Evolutionary conservation across 2,113 vertebrate species (phyloP).

Genomic region (Anser brachyrhynchus): DNA sequence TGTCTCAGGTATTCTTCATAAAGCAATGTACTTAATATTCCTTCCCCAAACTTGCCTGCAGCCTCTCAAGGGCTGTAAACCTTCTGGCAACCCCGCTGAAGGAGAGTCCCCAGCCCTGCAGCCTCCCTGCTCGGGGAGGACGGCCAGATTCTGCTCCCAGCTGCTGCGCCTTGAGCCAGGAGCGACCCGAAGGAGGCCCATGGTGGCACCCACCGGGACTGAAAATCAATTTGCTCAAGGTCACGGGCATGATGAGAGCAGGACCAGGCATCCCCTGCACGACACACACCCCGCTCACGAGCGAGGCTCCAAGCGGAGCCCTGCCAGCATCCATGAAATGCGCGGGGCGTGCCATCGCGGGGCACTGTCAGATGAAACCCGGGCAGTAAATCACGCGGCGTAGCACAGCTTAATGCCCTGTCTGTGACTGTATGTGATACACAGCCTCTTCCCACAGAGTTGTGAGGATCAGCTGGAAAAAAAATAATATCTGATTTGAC

Average conservation of each 20-base stretch:
- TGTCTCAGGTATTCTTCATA: not conserved
- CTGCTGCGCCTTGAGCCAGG: not conserved
- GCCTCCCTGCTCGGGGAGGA: not conserved
- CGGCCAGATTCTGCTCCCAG: not conserved
- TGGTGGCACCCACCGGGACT: not conserved
- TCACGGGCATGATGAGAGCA: not conserved
- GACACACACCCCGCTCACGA: not conserved
- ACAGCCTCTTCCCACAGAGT: not conserved
- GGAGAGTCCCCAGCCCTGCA: not conserved
- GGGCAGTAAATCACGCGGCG: not conserved
- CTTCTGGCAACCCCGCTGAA: not conserved
- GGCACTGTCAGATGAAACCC: not conserved
- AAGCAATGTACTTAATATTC: not conserved
- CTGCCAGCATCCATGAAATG: not conserved
- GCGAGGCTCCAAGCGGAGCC: not conserved
- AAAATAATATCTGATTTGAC: not conserved
- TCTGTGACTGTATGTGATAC: not conserved
- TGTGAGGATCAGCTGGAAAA: not conserved
- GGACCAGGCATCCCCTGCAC: not conserved
- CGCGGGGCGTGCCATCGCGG: not conserved
- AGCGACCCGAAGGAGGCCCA: not conserved
- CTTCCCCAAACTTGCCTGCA: not conserved
- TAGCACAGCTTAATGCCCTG: not conserved
- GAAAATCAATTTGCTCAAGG: not conserved
- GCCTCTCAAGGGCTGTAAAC: not conserved